These are phyloP conservation scores for Drosophila atroscutellata DNA, from an alignment of 2,888 invertebrate species.

Conservation along the genomic window DNA sequence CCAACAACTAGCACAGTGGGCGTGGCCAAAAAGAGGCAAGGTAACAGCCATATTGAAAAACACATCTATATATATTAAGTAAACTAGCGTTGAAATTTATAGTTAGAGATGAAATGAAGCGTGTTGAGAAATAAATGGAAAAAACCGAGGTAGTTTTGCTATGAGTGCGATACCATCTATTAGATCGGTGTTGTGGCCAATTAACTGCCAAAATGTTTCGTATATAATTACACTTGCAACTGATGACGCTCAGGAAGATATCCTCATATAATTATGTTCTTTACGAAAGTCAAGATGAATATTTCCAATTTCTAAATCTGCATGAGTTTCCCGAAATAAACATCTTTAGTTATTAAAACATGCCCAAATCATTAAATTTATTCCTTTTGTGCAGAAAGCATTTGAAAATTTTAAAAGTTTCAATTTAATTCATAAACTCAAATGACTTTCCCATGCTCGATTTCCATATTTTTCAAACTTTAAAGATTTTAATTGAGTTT, in stretches of 20 bases:
- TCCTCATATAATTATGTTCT: neutral
- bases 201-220: neutral
- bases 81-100: neutral
- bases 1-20: slow-evolving; percentile 35
- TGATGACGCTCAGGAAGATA: neutral
- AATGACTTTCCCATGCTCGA: neutral
- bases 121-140: neutral
- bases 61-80: neutral
- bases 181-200: neutral
- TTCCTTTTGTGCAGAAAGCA: no score
- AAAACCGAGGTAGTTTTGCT: neutral
- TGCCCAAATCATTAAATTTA: neutral
- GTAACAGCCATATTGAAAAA: slow-evolving; percentile 2
- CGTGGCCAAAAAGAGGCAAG: slow-evolving; percentile 35
- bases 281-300: neutral
- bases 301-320: neutral
- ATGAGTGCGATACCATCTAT: neutral
- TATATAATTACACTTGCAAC: neutral
- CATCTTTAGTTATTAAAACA: neutral
- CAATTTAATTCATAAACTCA: neutral
- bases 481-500: neutral
- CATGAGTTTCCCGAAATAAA: no score
- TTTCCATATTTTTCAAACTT: neutral
- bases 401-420: neutral
- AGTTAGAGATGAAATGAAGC: neutral